Evolutionary conservation across 2,113 vertebrate genomes (phyloP).

Genomic region (Azemiops feae): DNA sequence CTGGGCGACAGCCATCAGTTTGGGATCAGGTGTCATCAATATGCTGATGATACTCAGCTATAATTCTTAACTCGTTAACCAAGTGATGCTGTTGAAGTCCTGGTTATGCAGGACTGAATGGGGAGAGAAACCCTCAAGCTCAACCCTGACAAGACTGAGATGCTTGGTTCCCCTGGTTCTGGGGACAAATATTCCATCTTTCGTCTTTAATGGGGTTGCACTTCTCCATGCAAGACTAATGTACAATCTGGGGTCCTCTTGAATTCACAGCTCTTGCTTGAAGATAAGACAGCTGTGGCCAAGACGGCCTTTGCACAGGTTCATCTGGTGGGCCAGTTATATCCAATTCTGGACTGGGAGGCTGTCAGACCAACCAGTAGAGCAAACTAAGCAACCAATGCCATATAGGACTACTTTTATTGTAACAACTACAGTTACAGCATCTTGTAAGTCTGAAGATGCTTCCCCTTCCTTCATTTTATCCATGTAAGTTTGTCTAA

Average conservation of each 20-base stretch:
- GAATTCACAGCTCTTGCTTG: background rate
- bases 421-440: background rate
- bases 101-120: background rate
- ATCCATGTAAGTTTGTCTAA: background rate
- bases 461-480: background rate
- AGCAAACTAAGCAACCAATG: background rate
- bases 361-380: background rate
- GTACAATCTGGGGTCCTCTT: background rate
- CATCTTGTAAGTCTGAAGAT: background rate
- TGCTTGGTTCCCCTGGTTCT: background rate
- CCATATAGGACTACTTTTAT: background rate
- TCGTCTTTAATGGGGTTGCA: background rate
- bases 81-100: background rate
- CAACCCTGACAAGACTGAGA: background rate
- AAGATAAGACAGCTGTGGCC: background rate
- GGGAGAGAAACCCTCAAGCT: background rate
- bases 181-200: background rate
- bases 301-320: background rate
- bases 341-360: background rate
- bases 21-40: background rate
- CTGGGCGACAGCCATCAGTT: background rate
- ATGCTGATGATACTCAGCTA: background rate
- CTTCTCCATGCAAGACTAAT: background rate
- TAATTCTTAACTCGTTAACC: background rate
- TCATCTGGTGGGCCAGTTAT: background rate